These are phyloP conservation scores for Caradrina clavipalpis DNA, from an alignment of 2,888 invertebrate species.

Conservation along the genomic window DNA sequence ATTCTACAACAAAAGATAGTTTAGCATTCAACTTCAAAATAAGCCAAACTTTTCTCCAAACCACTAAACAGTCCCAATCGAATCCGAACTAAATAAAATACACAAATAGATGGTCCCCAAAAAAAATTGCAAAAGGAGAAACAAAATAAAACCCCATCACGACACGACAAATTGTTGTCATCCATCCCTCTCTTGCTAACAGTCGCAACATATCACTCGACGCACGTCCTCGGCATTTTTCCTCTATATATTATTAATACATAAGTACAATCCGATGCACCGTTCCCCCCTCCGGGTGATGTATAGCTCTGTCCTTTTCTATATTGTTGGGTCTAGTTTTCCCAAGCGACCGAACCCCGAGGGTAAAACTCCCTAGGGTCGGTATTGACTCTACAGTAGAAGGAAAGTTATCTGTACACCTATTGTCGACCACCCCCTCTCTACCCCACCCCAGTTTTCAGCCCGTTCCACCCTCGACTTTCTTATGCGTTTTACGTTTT, in stretches of 20 bases:
- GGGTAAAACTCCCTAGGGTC: conserved; percentile 91
- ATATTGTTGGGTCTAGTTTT: conserved; percentile 91
- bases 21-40: conserved; percentile 1
- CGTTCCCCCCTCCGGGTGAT: conserved; percentile 74
- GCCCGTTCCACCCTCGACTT: conserved; percentile 79
- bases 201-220: conserved; percentile 90
- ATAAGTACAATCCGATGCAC: conserved; percentile 87
- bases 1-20: neutral
- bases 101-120: conserved; percentile 68
- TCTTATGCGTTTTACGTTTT: conserved; percentile 90
- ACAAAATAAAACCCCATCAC: conserved; percentile 91
- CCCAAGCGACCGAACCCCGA: conserved; percentile 90
- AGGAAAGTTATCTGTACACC: conserved; percentile 91
- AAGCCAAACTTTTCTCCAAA: conserved; percentile 20
- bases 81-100: conserved; percentile 60
- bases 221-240: conserved; percentile 90
- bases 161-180: conserved; percentile 91
- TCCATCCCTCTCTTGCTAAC: conserved; percentile 90
- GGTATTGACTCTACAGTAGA: conserved; percentile 91
- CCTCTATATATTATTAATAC: conserved; percentile 91
- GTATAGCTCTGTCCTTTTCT: conserved; percentile 86
- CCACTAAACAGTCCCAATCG: conserved; percentile 41
- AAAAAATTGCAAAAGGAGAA: conserved; percentile 82
- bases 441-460: conserved; percentile 72
- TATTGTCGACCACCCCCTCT: conserved; percentile 86